Evolutionary conservation across 2,888 invertebrate species (phyloP).

Genomic region (Nezara viridula): DNA sequence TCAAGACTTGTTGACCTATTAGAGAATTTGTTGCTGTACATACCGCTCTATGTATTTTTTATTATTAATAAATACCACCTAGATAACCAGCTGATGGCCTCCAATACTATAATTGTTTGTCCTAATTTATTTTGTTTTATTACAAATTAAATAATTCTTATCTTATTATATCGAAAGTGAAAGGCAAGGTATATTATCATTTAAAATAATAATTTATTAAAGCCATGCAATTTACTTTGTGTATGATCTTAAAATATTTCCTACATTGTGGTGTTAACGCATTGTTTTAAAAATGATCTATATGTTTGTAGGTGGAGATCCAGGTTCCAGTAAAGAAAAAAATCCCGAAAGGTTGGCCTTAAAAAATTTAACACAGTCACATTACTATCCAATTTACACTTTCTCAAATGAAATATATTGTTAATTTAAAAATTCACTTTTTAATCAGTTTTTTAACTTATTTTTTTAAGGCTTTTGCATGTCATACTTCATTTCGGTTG

Average conservation of each 20-base stretch:
- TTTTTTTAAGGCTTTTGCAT: background rate
- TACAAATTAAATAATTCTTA: too few relatives aligned
- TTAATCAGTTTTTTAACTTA: background rate
- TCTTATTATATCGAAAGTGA: too few relatives aligned
- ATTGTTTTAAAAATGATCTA: background rate
- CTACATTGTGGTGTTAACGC: background rate
- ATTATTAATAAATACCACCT: too few relatives aligned
- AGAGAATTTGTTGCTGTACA: too few relatives aligned
- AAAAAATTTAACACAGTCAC: background rate
- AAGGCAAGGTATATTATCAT: background rate
- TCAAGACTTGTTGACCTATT: too few relatives aligned
- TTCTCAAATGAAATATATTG: background rate
- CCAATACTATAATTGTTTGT: too few relatives aligned
- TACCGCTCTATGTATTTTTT: too few relatives aligned
- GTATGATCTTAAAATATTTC: background rate
- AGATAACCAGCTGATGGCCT: too few relatives aligned
- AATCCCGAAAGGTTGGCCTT: constrained; percentile 28
- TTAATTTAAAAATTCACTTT: background rate
- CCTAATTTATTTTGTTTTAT: too few relatives aligned
- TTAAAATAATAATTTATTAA: background rate
- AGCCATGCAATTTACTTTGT: background rate
- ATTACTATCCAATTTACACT: background rate
- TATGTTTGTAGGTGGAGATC: constrained; percentile 57
- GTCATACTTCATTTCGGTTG: background rate
- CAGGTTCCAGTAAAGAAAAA: constrained; percentile 59